Evolutionary conservation across 2,113 vertebrate species (phyloP).

Genomic region (Pygoscelis antarcticus): DNA sequence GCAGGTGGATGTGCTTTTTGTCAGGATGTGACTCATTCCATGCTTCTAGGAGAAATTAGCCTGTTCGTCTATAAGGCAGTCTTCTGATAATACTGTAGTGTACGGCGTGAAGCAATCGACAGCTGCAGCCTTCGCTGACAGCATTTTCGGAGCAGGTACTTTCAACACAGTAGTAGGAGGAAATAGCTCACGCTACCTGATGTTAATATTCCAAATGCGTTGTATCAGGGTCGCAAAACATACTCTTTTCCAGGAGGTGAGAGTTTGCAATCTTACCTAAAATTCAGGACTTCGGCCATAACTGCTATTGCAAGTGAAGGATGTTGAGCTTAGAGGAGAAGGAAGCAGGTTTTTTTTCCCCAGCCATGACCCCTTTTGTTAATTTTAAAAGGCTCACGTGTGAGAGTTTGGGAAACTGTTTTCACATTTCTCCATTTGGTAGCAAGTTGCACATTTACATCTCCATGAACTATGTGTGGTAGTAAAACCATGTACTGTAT

Average conservation of each 20-base stretch:
- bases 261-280: background rate
- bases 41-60: background rate
- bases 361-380: background rate
- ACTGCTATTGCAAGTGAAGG: background rate
- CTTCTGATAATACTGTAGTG: background rate
- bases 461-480: rapidly evolving
- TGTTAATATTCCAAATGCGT: background rate
- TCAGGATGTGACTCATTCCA: background rate
- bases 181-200: background rate
- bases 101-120: background rate
- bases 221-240: background rate
- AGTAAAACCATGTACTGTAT: background rate
- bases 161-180: background rate
- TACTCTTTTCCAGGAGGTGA: background rate
- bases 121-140: background rate
- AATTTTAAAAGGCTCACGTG: background rate
- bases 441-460: background rate
- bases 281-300: background rate
- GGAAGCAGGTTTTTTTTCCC: background rate
- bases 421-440: background rate
- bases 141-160: background rate
- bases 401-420: background rate
- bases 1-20: background rate
- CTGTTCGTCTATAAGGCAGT: background rate
- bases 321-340: background rate